These are phyloP conservation scores for Procambarus virginalis DNA, from an alignment of 1,140 invertebrate genomes.

Conservation along the genomic window DNA sequence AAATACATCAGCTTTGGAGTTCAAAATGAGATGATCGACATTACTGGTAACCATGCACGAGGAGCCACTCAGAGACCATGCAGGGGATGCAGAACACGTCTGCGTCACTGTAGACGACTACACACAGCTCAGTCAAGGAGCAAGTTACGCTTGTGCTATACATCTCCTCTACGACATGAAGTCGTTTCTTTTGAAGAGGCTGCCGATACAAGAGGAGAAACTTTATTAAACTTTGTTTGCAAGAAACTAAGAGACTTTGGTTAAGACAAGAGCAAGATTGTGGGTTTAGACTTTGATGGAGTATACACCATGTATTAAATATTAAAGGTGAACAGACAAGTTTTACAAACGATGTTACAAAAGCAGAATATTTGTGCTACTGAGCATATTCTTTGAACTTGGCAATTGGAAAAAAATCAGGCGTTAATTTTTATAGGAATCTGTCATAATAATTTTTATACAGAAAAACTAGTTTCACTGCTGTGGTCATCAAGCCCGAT, in stretches of 20 bases:
- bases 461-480: no score
- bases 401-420: slow-evolving; percentile 17
- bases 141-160: slow-evolving; percentile 8
- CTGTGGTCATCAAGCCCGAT: no score
- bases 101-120: no score
- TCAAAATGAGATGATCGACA: neutral
- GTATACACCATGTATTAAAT: slow-evolving; percentile 15
- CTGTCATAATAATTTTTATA: neutral
- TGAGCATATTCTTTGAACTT: slow-evolving; percentile 39
- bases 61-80: slow-evolving; percentile 25
- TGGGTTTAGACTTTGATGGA: slow-evolving; percentile 43
- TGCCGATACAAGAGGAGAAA: slow-evolving; percentile 38
- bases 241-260: slow-evolving; percentile 42
- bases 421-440: neutral
- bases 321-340: slow-evolving; percentile 44
- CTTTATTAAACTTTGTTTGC: slow-evolving; percentile 32
- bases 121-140: neutral
- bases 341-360: slow-evolving; percentile 28
- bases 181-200: slow-evolving; percentile 54
- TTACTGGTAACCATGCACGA: slow-evolving; percentile 36
- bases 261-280: slow-evolving; percentile 34
- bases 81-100: neutral
- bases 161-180: slow-evolving; percentile 27
- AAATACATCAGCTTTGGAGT: no score
- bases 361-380: slow-evolving; percentile 10